Evolutionary conservation across 2,888 invertebrate genomes (phyloP).

Genomic region (Sycophila texana): DNA sequence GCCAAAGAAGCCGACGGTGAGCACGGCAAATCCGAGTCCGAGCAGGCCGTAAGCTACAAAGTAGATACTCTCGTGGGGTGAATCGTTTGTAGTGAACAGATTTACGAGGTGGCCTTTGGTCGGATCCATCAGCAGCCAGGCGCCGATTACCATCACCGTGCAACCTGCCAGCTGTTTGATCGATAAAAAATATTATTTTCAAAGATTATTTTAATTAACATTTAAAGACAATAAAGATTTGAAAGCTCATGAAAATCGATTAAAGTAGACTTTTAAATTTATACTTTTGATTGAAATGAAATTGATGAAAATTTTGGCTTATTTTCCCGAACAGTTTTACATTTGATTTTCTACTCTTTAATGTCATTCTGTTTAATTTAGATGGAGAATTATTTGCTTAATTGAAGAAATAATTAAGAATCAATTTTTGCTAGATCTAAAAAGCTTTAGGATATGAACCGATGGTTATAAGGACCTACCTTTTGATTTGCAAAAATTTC

Average conservation of each 20-base stretch:
- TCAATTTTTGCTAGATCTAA: too few relatives aligned
- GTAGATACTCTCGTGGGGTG: conserved; percentile 75
- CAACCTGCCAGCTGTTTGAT: conserved; percentile 77
- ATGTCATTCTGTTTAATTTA: too few relatives aligned
- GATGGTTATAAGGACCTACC: neutral
- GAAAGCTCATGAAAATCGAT: neutral
- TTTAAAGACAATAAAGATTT: neutral
- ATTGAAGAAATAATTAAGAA: too few relatives aligned
- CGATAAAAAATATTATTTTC: neutral
- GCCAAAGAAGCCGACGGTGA: conserved; percentile 79
- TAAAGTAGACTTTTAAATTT: neutral
- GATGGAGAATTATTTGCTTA: too few relatives aligned
- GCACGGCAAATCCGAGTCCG: conserved; percentile 77
- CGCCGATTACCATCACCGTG: conserved; percentile 77
- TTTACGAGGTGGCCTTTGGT: conserved; percentile 77
- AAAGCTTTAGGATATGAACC: too few relatives aligned
- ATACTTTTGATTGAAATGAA: neutral
- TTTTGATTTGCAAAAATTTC: neutral
- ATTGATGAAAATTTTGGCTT: neutral
- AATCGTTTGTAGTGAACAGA: conserved; percentile 74
- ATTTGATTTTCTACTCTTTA: too few relatives aligned
- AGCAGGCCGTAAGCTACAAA: conserved; percentile 77
- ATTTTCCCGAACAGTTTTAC: neutral
- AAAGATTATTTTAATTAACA: neutral
- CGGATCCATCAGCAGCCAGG: conserved; percentile 77